A percentile compares a stretch with the other conserved stretches of the same genome.
phyloP scores from a whole-genome alignment of 2,113 vertebrate species.

The Brachypodius melanocephalos region DNA sequence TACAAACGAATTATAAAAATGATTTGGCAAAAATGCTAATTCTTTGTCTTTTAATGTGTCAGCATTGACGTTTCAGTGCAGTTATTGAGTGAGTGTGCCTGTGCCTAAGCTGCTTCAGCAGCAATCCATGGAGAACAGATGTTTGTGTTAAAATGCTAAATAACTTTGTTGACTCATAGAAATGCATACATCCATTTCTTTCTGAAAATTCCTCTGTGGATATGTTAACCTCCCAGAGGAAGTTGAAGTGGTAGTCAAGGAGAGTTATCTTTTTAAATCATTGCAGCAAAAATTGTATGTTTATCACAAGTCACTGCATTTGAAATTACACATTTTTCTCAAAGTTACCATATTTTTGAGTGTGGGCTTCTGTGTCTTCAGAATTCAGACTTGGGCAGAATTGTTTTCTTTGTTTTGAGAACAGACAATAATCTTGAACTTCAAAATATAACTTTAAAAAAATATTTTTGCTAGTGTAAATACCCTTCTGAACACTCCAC shows the following conservation, averaged over 20 bases:
- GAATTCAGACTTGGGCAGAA: neutral
- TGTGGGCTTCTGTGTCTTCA: neutral
- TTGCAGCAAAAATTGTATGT: neutral
- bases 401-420: slow-evolving; percentile 14
- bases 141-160: neutral
- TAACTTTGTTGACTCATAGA: neutral
- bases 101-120: neutral
- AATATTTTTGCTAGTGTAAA: neutral
- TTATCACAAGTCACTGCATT: neutral
- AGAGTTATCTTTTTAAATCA: neutral
- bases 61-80: neutral
- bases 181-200: neutral
- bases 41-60: neutral
- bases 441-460: slow-evolving; percentile 25
- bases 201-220: neutral
- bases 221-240: neutral
- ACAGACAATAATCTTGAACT: neutral
- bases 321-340: neutral
- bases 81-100: neutral
- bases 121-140: neutral
- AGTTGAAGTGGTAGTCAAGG: neutral
- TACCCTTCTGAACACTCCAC: slow-evolving; percentile 18
- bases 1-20: neutral
- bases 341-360: neutral
- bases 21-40: neutral